phyloP scores from a whole-genome alignment of 1,140 invertebrate genomes.

The Eueides isabella region DNA sequence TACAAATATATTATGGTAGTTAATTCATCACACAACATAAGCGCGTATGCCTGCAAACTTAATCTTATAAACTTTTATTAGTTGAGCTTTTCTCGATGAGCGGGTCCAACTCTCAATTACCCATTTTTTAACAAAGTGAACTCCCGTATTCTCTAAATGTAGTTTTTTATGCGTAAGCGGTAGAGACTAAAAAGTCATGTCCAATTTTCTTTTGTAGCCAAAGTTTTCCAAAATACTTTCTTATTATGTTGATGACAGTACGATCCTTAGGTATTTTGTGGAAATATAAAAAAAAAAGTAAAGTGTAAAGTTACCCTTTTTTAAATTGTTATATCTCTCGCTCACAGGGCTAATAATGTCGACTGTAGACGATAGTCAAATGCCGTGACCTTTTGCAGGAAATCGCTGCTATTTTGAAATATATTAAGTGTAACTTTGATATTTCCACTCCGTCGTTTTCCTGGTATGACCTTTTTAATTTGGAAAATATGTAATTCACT shows the following conservation, averaged over 20 bases:
- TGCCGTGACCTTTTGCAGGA: conserved; percentile 16
- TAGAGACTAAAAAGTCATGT: no score
- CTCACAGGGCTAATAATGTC: conserved; percentile 8
- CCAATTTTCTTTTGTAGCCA: no score
- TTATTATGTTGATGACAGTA: no score
- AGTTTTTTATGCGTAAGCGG: no score
- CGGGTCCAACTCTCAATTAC: no score
- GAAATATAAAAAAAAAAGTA: not conserved
- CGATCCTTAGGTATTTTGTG: no score
- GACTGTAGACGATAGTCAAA: conserved; percentile 15
- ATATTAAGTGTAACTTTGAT: conserved; percentile 21
- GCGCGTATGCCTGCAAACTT: no score
- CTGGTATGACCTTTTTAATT: conserved; percentile 5
- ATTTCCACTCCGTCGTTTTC: conserved; percentile 11
- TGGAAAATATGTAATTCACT: not conserved
- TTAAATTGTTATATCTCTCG: not conserved
- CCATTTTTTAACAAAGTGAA: not conserved
- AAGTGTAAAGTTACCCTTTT: not conserved
- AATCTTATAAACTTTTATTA: no score
- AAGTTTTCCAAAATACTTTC: no score
- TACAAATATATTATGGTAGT: no score
- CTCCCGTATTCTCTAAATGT: not conserved
- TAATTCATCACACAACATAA: no score
- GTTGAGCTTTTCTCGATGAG: no score
- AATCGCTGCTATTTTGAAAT: conserved; percentile 21